Conservation (phyloP, 2,797 vertebrate species). For the Propithecus perrieri region DNA sequence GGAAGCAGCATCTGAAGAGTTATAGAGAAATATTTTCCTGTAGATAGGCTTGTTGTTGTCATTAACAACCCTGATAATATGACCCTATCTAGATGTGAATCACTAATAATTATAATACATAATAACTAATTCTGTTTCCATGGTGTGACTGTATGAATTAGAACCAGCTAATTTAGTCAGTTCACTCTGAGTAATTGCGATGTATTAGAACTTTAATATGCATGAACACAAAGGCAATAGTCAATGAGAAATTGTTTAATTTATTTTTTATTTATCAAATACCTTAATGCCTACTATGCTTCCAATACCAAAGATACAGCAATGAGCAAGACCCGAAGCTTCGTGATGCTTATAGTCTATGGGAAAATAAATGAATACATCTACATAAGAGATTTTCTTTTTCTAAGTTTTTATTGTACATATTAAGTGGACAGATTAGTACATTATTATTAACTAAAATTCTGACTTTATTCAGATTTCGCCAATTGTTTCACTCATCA, state of each 20-base stretch:
- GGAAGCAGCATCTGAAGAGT: background rate
- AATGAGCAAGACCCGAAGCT: background rate
- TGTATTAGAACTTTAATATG: background rate
- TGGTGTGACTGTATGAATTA: background rate
- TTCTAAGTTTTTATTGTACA: background rate
- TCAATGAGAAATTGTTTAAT: slow-evolving; percentile 20
- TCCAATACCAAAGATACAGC: background rate
- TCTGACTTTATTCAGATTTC: background rate
- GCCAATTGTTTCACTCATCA: background rate
- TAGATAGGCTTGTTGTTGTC: background rate
- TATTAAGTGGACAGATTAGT: background rate
- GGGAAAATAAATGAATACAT: background rate
- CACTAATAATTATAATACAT: background rate
- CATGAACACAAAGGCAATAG: background rate
- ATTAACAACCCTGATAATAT: background rate
- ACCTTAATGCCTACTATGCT: background rate
- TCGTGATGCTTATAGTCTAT: background rate
- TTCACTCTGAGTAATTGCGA: background rate
- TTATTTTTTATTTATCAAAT: background rate
- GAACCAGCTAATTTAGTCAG: background rate
- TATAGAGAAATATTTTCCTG: background rate
- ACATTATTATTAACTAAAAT: background rate
- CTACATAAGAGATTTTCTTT: background rate
- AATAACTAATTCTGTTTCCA: background rate
- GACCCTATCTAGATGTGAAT: background rate